Evolutionary conservation across 2,113 vertebrate species (phyloP), one percentile per base, ranked within the genome.

Genomic region (Phodopus roborovskii): DNA sequence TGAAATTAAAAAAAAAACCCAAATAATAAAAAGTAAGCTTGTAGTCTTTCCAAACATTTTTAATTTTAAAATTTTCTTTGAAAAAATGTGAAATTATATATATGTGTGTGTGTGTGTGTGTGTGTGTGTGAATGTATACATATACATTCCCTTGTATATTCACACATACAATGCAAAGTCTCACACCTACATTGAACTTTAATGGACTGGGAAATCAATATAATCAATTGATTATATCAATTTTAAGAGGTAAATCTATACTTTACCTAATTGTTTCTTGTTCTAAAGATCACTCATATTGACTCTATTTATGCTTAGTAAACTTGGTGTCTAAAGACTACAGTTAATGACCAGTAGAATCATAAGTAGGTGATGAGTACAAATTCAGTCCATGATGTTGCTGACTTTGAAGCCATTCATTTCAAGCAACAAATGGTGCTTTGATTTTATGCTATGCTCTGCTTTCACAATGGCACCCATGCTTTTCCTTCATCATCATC

Each of bases 161-260:
- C 5, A 62, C 24, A 87, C 11, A 36, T 36, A 7, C 7, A 22
- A 17, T 16, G 19, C 1, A 56, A 45, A 60, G 20, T 13, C 42
- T 33, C n/a, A 87, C 30, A 68, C 24, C 71, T 22, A 56, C 7
- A 4, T 7, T 62, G 24, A 81, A 8, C 45, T 82, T 66, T 30
- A 78, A 56, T 74, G 15, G 70, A 92, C 71, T 91, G n/a, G 30
- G 12, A 92, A 89, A 90, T 94, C 90, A 90, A 93, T 90, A 33
- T 4, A 91, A 92, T 92, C n/a, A n/a, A 90, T 91, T 92, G 39
- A 95, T 87, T 94, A 11, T 50, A 96, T 96, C 56, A 87, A 75
- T 89, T 94, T 93, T 94, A 93, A 94, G 68, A 79, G 79, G 30
- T 58, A 79, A 93, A 91, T 94, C 62, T 88, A 93, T 93, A 84